Percentiles rank a stretch among this genome's conserved stretches.
Conservation (phyloP, 2,797 vertebrate species). For the Urocyon cinereoargenteus region DNA sequence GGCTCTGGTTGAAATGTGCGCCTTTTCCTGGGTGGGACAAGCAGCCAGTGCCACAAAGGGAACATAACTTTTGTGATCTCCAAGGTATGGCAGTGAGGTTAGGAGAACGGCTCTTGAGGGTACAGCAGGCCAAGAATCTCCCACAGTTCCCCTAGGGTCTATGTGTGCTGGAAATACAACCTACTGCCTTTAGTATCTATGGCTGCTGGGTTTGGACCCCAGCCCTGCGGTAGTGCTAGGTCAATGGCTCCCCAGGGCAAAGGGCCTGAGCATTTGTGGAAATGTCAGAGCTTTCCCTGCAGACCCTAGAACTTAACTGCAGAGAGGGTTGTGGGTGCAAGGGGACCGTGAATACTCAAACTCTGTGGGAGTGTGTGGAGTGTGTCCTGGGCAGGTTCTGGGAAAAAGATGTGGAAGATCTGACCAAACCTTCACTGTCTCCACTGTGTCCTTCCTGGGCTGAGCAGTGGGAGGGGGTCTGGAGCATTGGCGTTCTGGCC, state of each 20-base stretch:
- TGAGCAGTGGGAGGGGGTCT: background rate
- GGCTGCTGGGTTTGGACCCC: background rate
- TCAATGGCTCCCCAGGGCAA: background rate
- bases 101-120: background rate
- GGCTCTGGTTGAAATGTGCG: background rate
- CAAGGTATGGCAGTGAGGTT: background rate
- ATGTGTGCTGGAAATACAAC: background rate
- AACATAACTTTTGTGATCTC: constrained; percentile 67
- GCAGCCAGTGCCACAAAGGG: background rate
- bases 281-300: background rate
- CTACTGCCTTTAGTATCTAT: background rate
- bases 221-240: background rate
- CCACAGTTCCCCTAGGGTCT: background rate
- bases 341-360: background rate
- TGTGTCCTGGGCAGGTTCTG: background rate
- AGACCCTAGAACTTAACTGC: background rate
- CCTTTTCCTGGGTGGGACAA: constrained; percentile 57
- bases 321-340: background rate
- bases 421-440: background rate
- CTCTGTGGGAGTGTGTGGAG: background rate
- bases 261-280: background rate
- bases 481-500: background rate
- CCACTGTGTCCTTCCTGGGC: background rate
- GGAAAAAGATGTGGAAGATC: background rate
- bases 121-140: background rate